Evolutionary conservation across 2,113 vertebrate genomes (phyloP).

Genomic region (Gorsachius goisagi): DNA sequence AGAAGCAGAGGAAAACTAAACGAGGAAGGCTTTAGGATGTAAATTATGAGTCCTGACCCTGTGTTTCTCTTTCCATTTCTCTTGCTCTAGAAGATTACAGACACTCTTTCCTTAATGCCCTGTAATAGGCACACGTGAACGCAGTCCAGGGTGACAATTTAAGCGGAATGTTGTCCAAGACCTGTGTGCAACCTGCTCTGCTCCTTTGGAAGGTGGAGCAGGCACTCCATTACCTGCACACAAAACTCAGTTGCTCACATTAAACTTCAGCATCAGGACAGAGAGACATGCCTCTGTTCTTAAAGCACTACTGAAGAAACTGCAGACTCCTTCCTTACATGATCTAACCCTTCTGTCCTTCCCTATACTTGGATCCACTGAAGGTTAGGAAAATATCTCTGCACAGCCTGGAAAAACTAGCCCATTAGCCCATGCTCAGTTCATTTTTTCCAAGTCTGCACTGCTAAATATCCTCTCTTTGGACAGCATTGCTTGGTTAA

Average conservation of each 20-base stretch:
- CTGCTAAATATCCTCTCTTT: background rate
- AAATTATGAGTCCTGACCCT: background rate
- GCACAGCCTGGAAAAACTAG: background rate
- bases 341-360: background rate
- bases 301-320: background rate
- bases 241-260: background rate
- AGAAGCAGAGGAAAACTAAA: background rate
- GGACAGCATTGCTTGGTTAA: too few relatives aligned
- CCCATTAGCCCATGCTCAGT: background rate
- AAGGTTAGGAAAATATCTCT: background rate
- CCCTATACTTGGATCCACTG: background rate
- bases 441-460: background rate
- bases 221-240: background rate
- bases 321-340: background rate
- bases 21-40: background rate
- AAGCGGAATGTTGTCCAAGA: background rate
- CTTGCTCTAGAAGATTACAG: background rate
- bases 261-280: background rate
- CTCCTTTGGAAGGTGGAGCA: conserved; percentile 14
- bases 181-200: background rate
- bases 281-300: background rate
- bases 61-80: background rate
- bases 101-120: background rate
- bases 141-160: background rate
- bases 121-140: background rate